phyloP scores from a whole-genome alignment of 2,888 invertebrate species.

The Tortricodes alternella region DNA sequence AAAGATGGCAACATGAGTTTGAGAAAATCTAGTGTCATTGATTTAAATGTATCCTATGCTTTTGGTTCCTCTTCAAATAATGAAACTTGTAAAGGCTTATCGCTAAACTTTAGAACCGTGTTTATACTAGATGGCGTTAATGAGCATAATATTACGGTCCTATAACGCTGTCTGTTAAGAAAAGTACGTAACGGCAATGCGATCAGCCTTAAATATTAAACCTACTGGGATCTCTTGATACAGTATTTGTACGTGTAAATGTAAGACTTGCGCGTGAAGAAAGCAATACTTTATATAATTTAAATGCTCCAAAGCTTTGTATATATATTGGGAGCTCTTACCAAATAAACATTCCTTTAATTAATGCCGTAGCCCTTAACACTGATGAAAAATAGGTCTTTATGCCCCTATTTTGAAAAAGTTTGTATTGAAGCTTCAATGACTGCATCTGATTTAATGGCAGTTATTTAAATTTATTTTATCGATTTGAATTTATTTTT shows the following conservation, averaged over 20 bases:
- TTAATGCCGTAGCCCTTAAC: background rate
- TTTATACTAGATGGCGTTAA: background rate
- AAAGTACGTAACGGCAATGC: too few species aligned
- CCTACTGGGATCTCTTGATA: background rate
- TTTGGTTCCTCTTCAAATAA: background rate
- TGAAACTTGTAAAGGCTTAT: background rate
- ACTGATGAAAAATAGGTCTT: too few species aligned
- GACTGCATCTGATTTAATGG: too few species aligned
- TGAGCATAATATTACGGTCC: too few species aligned
- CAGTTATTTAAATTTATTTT: too few species aligned
- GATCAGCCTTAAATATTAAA: background rate
- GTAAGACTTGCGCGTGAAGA: slow-evolving; percentile 26
- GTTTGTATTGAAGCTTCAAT: too few species aligned
- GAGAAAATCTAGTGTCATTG: too few species aligned
- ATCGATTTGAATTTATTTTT: too few species aligned
- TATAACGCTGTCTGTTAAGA: too few species aligned
- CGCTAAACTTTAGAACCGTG: background rate
- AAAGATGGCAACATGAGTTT: too few species aligned
- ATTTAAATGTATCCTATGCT: background rate
- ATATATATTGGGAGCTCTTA: slow-evolving; percentile 12
- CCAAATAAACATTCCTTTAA: slow-evolving; percentile 8
- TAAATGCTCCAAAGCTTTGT: slow-evolving; percentile 8
- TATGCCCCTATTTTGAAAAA: too few species aligned
- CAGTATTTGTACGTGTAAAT: slow-evolving; percentile 19
- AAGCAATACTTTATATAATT: slow-evolving; percentile 25